These are phyloP conservation scores for Danio tinwini DNA, from an alignment of 2,797 vertebrate species.

Conservation along the genomic window DNA sequence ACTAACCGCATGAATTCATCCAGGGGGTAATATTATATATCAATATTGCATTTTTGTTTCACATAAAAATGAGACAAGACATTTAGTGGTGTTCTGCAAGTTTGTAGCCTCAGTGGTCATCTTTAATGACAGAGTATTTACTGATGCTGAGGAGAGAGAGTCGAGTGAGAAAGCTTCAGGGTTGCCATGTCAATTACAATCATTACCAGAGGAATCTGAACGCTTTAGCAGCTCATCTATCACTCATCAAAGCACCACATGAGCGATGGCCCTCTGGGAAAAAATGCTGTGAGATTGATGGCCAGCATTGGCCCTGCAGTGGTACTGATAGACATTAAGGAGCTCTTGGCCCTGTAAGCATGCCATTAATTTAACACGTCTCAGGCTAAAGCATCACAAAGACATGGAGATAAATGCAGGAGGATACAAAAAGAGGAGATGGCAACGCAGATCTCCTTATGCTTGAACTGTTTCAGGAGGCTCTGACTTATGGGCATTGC, in stretches of 20 bases:
- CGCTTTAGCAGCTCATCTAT: conserved; percentile 61
- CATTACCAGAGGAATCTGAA: conserved; percentile 61
- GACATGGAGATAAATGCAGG: conserved; percentile 57
- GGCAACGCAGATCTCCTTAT: conserved; percentile 50
- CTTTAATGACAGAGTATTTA: conserved; percentile 17
- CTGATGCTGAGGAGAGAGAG: conserved; percentile 31
- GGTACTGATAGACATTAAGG: conserved; percentile 50
- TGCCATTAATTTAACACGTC: conserved; percentile 54
- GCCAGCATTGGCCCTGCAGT: conserved; percentile 30
- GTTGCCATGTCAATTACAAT: conserved; percentile 66
- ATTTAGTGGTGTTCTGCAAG: background rate
- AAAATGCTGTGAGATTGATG: conserved; percentile 59
- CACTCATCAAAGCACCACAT: conserved; percentile 51
- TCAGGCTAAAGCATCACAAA: conserved; percentile 40
- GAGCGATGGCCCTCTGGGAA: conserved; percentile 53
- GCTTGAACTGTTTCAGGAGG: conserved; percentile 36
- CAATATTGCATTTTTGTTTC: no score
- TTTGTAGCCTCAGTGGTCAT: background rate
- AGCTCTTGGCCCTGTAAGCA: conserved; percentile 35
- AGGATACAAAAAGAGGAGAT: conserved; percentile 50
- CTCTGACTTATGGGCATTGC: conserved; percentile 47
- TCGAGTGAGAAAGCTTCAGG: conserved; percentile 38
- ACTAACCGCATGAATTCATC: no score
- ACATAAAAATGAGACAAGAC: no score
- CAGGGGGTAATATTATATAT: no score